Base-by-base conservation (phyloP, 2,113 vertebrate species). In the Plecturocebus donacophilus region DNA sequence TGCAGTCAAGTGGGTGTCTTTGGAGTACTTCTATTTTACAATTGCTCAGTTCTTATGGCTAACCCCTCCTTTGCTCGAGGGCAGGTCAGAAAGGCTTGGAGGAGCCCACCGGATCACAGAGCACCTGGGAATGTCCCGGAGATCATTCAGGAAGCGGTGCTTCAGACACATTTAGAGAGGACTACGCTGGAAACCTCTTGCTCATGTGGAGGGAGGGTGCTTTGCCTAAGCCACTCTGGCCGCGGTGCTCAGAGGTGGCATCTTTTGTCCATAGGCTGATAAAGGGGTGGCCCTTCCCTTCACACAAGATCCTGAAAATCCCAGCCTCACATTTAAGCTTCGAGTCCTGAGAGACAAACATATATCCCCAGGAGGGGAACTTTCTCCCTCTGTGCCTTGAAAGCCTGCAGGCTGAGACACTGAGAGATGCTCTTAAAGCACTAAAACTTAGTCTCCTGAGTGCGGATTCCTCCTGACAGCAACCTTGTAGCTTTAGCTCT, bases 51-150 rank as follows among this genome's bases (percentile, higher is more conserved):
- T 80, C 42, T 30, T 8, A 40, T 0, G 30, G 71, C 86, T 6
- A 68, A 30, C 8, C 47, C 23, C 10, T 30, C n/a, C 64, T 66
- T 42, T 32, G 64, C 5, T 71, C 35, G 5, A 8, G 21, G 45
- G 23, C 2, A 12, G 52, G 47, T 17, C 32, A 58, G 10, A 87
- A 80, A 77, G 40, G 20, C 38, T 20, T 11, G 45, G 8, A 68
- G 61, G 56, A 47, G 79, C 12, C 42, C 23, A 10, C 1, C 4
- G 11, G 25, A 27, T 12, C 17, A 77, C 84, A 87, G 61, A 75
- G 10, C 2, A 14, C 19, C 32, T 30, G 16, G 5, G 38, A n/a
- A 12, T 0, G 25, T n/a, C 40, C 66, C 47, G 38, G 40, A 42
- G 21, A 21, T 7, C 19, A 49, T 30, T 89, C 7, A 23, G 17